Evolutionary conservation across 2,888 invertebrate genomes (phyloP).

Genomic region (Netelia virgata): DNA sequence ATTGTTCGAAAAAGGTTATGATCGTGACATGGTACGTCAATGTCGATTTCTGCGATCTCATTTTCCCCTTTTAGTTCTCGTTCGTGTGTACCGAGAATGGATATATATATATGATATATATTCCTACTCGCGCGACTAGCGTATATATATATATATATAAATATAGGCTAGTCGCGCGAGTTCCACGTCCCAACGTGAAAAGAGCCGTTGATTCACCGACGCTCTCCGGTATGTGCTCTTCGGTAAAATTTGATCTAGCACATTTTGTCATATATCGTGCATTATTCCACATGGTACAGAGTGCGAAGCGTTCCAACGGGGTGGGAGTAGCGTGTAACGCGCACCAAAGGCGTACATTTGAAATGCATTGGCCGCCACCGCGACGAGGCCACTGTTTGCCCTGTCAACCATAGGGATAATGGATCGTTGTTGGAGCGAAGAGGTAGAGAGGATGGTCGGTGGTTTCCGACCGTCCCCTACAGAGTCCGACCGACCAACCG

Average conservation of each 20-base stretch:
- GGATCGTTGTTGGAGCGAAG: slow-evolving; percentile 76
- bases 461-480: slow-evolving; percentile 48
- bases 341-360: slow-evolving; percentile 75
- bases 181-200: not conserved
- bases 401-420: slow-evolving; percentile 81
- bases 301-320: slow-evolving; percentile 9
- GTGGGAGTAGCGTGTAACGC: slow-evolving; percentile 11
- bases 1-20: no score
- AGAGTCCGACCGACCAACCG: not conserved
- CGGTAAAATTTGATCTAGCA: slow-evolving; percentile 27
- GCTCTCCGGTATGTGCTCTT: not conserved
- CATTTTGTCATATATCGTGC: slow-evolving; percentile 14
- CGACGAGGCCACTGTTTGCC: slow-evolving; percentile 78
- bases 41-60: not conserved
- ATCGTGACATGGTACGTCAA: not conserved
- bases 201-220: not conserved
- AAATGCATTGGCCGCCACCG: slow-evolving; percentile 82
- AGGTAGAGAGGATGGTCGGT: slow-evolving; percentile 63
- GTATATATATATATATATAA: not conserved
- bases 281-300: slow-evolving; percentile 8
- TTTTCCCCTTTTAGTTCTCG: not conserved
- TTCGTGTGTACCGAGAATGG: not conserved
- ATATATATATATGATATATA: not conserved
- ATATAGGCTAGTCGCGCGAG: not conserved
- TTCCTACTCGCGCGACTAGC: no score